Conservation (phyloP, 2,888 invertebrate genomes). For the Heterodera filipjevi region DNA sequence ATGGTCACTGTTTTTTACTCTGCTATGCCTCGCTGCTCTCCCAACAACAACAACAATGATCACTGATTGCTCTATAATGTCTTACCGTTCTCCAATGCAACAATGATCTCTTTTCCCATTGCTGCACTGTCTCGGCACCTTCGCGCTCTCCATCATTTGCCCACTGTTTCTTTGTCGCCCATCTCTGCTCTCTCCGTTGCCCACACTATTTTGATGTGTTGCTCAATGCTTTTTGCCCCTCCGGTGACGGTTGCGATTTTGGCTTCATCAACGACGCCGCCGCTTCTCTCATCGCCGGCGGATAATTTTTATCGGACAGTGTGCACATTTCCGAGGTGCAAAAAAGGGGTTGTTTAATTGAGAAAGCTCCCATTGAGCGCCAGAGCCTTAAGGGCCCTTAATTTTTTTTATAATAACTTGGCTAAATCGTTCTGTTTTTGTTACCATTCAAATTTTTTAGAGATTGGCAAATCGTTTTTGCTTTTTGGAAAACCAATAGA, state of each 20-base stretch:
- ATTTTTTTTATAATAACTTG: no score
- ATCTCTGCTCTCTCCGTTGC: not conserved
- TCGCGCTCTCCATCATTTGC: not conserved
- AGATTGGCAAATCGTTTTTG: no score
- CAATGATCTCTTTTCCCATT: not conserved
- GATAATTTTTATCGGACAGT: not conserved
- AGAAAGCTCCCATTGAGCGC: not conserved
- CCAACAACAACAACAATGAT: no score
- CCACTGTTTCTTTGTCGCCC: not conserved
- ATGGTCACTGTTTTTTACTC: not conserved
- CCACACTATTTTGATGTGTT: not conserved
- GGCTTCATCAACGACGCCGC: not conserved
- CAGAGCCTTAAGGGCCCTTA: no score
- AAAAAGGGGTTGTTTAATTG: not conserved
- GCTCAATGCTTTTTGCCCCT: not conserved
- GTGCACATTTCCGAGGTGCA: conserved; percentile 4
- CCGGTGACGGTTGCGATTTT: not conserved
- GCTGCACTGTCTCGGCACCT: not conserved
- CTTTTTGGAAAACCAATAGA: no score
- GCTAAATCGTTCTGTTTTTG: no score
- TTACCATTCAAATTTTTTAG: no score
- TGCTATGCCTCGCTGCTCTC: no score
- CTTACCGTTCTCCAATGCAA: not conserved
- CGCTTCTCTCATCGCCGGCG: not conserved
- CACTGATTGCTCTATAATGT: no score